Evolutionary conservation across 1,140 invertebrate genomes (phyloP).

Genomic region (Tenebrio molitor): DNA sequence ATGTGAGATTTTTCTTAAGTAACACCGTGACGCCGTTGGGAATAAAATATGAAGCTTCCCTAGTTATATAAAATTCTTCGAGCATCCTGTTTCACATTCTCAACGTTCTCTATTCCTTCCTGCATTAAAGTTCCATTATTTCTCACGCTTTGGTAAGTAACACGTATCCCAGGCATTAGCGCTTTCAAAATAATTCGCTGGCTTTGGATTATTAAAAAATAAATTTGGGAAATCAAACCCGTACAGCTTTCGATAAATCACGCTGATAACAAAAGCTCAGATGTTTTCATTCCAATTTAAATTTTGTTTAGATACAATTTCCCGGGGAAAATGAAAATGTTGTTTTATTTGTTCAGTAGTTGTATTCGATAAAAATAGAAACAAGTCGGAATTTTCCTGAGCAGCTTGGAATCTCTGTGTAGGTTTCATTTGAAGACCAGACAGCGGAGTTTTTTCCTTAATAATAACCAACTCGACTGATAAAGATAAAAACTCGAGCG

Average conservation of each 20-base stretch:
- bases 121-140: too few species aligned
- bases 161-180: too few species aligned
- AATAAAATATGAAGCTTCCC: conserved; percentile 11
- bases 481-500: background rate
- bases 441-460: background rate
- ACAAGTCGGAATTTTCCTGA: background rate
- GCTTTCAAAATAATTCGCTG: too few species aligned
- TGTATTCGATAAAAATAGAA: conserved; percentile 7
- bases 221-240: too few species aligned
- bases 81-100: background rate
- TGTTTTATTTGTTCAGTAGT: conserved; percentile 28
- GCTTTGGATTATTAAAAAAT: too few species aligned
- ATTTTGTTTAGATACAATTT: conserved; percentile 33
- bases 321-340: conserved; percentile 9
- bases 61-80: background rate
- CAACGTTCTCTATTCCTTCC: background rate
- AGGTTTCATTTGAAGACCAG: background rate
- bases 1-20: conserved; percentile 17
- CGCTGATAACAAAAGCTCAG: conserved; percentile 9
- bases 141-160: too few species aligned
- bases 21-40: background rate
- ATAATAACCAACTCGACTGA: conserved; percentile 1
- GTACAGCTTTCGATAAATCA: too few species aligned
- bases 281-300: conserved; percentile 21
- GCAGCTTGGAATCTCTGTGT: background rate